phyloP scores from a whole-genome alignment of 2,113 vertebrate genomes.

The Melanerpes aurifrons region DNA sequence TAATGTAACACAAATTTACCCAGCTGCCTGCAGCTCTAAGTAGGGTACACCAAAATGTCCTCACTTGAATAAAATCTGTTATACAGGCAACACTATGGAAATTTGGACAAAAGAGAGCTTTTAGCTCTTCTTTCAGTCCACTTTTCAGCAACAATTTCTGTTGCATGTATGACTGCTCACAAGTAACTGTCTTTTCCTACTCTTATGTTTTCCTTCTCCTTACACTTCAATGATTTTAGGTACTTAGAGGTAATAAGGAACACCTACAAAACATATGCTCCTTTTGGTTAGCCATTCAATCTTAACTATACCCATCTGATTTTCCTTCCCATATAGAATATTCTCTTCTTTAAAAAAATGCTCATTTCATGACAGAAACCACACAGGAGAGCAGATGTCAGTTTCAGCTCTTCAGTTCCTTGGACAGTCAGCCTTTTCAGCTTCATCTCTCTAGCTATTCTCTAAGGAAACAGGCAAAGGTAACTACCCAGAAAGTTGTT shows the following conservation, averaged over 20 bases:
- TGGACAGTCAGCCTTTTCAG: background rate
- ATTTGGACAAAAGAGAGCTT: background rate
- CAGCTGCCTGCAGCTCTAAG: background rate
- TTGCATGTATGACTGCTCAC: background rate
- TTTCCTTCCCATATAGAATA: background rate
- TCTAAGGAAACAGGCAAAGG: background rate
- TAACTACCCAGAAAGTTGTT: background rate
- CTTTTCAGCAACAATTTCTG: background rate
- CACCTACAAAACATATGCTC: background rate
- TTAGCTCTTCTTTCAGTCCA: background rate
- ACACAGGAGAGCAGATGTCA: background rate
- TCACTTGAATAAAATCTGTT: background rate
- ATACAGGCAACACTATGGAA: background rate
- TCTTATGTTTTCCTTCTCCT: background rate
- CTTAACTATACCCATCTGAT: background rate
- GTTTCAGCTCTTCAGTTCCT: background rate
- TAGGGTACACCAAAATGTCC: background rate
- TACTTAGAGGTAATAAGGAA: background rate
- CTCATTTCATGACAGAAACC: background rate
- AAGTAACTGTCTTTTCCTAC: background rate
- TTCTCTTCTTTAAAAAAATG: background rate
- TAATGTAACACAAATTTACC: background rate
- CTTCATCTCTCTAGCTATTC: background rate
- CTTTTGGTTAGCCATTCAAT: background rate
- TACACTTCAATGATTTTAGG: background rate